Percentiles rank a stretch among this genome's conserved stretches.
Conservation (phyloP, 2,888 invertebrate species). For the Chironomus tentans region DNA sequence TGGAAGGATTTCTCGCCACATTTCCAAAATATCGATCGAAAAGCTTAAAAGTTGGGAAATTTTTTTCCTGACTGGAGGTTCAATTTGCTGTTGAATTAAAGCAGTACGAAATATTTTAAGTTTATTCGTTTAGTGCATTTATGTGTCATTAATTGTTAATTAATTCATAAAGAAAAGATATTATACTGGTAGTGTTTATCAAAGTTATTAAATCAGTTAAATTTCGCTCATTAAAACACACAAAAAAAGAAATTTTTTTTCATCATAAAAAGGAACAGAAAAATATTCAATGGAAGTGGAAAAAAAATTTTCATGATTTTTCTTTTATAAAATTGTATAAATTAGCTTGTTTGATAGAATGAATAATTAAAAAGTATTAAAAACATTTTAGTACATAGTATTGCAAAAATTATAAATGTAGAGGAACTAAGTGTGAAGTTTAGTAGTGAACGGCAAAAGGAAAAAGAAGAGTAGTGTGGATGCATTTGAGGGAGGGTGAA, state of each 20-base stretch:
- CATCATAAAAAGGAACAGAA: not conserved
- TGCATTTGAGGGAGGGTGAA: not conserved
- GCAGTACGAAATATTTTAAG: constrained; percentile 15
- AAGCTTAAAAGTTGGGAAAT: constrained; percentile 3
- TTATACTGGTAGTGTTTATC: not conserved
- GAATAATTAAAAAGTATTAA: no score
- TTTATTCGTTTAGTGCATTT: constrained; percentile 25
- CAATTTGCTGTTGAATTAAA: constrained; percentile 14
- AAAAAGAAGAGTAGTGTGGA: not conserved
- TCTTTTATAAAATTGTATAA: not conserved
- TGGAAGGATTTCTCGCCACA: not conserved
- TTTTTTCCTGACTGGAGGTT: constrained; percentile 1
- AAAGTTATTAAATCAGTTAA: not conserved
- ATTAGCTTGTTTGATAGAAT: not conserved
- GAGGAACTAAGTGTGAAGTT: no score
- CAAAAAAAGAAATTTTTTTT: not conserved
- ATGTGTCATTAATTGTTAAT: constrained; percentile 27
- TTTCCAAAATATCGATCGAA: constrained; percentile 21
- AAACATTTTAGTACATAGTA: no score
- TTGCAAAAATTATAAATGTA: no score
- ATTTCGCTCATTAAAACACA: not conserved
- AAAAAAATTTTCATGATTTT: not conserved
- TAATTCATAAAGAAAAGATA: constrained; percentile 19
- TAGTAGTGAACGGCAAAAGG: no score
- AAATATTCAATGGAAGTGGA: not conserved